Base-by-base conservation (phyloP, 2,888 invertebrate genomes). In the Andrena marginata region DNA sequence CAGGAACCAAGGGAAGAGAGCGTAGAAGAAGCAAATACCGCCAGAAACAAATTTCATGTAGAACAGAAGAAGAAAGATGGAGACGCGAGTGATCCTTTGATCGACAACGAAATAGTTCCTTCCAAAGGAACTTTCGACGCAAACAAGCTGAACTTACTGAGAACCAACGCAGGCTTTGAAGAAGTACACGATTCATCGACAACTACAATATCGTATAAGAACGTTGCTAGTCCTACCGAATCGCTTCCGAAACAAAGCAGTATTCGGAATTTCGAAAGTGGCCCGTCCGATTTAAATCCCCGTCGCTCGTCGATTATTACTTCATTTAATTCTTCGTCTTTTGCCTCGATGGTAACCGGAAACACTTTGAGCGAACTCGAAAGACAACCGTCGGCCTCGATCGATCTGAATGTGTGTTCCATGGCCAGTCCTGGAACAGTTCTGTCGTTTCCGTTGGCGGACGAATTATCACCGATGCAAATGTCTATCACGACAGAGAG, bases 11-110 rank as follows among this genome's bases (percentile, higher is more conserved):
- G 16, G 13, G 8, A 42, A 10, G 51, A 59, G 31, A 16, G 1
- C n/a, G 26, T 3, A 2, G n/a, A 10, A 16, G n/a, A 13, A 0
- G 13, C n/a, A 29, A n/a, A 1, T 8, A 26, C n/a, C 2, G 31
- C 4, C 6, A 35, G n/a, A 1, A 6, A 29, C 3, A 2, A n/a
- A 6, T 10, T 6, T 10, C 0, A 1, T 2, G 7, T 0, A 0
- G 42, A 23, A 8, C 8, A 49, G 8, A 0, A 13, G 2, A 35
- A 10, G 0, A 6, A 35, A 6, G 20, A 8, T 4, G n/a, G 35
- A 33, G 2, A 2, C 0, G 20, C 3, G 3, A 20, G 3, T 13
- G 63, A 35, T 8, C 5, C 2, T n/a, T 2, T 35, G 5, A 10
- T 0, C 42, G 42, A 16, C 16, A 42, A 7, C 3, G n/a, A 29